Conservation (phyloP, 23 tunicate species). For the Styela plicata region DNA sequence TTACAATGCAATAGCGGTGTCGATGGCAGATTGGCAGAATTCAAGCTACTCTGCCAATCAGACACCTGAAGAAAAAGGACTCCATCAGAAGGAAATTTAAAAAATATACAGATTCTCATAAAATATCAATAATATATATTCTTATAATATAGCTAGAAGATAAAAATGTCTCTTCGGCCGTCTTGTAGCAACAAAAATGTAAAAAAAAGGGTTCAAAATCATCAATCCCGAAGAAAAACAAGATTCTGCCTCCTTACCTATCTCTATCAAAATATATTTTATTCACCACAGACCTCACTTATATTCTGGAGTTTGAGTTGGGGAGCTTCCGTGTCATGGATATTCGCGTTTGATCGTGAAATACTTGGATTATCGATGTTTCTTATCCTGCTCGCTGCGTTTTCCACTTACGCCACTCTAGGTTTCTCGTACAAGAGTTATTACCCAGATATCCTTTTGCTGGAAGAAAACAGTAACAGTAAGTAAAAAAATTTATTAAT, state of each 20-base stretch:
- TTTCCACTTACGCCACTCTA: conserved; percentile 37
- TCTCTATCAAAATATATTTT: background rate
- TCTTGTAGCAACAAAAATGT: too few species aligned
- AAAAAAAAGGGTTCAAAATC: too few species aligned
- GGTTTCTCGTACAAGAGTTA: conserved; percentile 48
- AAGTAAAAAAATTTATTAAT: background rate
- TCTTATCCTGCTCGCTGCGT: conserved; percentile 34
- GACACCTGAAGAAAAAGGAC: too few species aligned
- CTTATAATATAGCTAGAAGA: background rate
- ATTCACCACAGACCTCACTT: conserved; percentile 38
- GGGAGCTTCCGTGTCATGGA: conserved; percentile 47
- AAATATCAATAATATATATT: background rate
- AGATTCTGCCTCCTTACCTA: background rate
- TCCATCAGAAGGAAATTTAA: too few species aligned
- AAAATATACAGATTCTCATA: background rate
- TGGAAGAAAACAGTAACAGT: conserved; percentile 11
- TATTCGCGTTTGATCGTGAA: conserved; percentile 77
- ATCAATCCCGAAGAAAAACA: too few species aligned
- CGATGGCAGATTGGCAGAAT: too few species aligned
- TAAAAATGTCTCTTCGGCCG: too few species aligned
- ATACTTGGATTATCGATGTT: conserved; percentile 45
- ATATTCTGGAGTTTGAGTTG: conserved; percentile 36
- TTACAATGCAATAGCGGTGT: too few species aligned
- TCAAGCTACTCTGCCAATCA: too few species aligned
- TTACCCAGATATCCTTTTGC: background rate